Evolutionary conservation across 2,113 vertebrate species (phyloP).

Genomic region (Vicugna pacos): DNA sequence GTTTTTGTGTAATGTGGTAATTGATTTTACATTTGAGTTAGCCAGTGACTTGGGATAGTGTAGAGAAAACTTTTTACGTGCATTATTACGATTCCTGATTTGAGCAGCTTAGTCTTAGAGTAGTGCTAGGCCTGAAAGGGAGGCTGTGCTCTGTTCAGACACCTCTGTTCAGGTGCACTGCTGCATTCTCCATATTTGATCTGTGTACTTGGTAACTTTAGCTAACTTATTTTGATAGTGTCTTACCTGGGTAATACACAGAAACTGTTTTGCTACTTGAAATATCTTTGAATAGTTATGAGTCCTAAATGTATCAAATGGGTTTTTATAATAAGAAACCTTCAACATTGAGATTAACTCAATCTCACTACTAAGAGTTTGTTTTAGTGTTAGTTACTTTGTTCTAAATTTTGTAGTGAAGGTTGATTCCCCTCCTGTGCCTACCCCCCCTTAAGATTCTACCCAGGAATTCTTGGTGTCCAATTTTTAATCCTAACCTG

Average conservation of each 20-base stretch:
- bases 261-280: slow-evolving; percentile 23
- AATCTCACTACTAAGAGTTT: not conserved
- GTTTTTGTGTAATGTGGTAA: not conserved
- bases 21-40: slow-evolving; percentile 1
- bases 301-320: slow-evolving; percentile 25
- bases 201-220: slow-evolving; percentile 11
- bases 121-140: not conserved
- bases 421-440: not conserved
- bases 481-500: not conserved
- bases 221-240: not conserved
- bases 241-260: not conserved
- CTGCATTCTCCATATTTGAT: not conserved
- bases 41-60: not conserved
- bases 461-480: not conserved
- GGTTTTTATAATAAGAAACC: not conserved
- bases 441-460: not conserved
- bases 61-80: not conserved
- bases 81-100: not conserved
- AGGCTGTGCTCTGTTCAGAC: not conserved
- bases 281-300: slow-evolving; percentile 32
- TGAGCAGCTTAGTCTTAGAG: not conserved
- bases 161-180: not conserved
- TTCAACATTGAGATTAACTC: slow-evolving; percentile 2
- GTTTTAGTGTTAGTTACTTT: slow-evolving; percentile 13
- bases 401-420: not conserved